Conservation (phyloP, 2,888 invertebrate genomes). For the Willowsia nigromaculata region DNA sequence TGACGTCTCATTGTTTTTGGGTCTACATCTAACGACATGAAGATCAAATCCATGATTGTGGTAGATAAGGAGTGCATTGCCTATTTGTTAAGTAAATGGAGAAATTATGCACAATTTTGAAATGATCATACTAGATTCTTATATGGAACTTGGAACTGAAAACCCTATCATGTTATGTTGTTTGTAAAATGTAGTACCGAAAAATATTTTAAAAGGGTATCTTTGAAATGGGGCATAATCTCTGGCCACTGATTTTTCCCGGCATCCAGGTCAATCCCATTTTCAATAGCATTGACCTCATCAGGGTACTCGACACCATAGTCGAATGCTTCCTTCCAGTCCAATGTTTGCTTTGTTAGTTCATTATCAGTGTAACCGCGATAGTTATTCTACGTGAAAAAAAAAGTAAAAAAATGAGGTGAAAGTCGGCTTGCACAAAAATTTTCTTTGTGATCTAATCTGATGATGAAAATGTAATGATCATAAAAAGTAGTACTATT, state of each 20-base stretch:
- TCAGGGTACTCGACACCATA: constrained; percentile 51
- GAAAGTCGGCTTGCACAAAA: neutral
- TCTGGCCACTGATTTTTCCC: constrained; percentile 71
- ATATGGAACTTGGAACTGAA: neutral
- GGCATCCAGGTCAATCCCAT: constrained; percentile 59
- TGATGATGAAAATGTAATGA: no score
- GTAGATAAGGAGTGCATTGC: constrained; percentile 59
- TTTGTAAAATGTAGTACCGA: constrained; percentile 27
- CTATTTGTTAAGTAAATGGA: no score
- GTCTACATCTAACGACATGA: constrained; percentile 60
- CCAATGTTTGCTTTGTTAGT: constrained; percentile 66
- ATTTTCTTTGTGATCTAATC: no score
- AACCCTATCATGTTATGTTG: no score
- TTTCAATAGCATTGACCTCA: constrained; percentile 16
- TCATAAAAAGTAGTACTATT: no score
- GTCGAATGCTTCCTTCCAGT: constrained; percentile 73
- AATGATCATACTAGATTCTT: no score
- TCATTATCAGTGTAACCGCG: constrained; percentile 72
- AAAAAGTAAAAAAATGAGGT: neutral
- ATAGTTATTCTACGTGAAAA: constrained; percentile 66
- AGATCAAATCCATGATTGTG: constrained; percentile 63
- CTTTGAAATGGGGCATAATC: constrained; percentile 61
- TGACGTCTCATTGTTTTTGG: constrained; percentile 51
- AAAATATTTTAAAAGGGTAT: constrained; percentile 44
- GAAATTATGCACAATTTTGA: no score